phyloP scores from a whole-genome alignment of 2,797 vertebrate species.

The Chelidonichthys spinosus region DNA sequence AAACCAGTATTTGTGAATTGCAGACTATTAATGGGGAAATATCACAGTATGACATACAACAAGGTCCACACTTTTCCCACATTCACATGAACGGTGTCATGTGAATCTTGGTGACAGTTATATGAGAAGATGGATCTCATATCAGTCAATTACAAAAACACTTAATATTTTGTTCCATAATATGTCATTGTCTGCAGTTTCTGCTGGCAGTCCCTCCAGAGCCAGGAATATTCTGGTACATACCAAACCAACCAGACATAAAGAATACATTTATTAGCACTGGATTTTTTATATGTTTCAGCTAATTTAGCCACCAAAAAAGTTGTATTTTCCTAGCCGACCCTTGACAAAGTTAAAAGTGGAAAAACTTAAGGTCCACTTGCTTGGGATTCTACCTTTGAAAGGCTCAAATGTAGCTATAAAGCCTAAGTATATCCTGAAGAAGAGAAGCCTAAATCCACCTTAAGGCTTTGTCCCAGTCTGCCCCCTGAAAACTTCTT shows the following conservation, averaged over 20 bases:
- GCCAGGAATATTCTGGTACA: not conserved
- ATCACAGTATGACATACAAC: too few relatives aligned
- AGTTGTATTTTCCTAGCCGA: not conserved
- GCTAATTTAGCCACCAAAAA: not conserved
- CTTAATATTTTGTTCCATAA: too few relatives aligned
- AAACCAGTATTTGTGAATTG: too few relatives aligned
- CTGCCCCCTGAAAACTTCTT: not conserved
- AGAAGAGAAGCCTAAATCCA: not conserved
- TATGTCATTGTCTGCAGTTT: too few relatives aligned
- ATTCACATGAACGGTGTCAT: too few relatives aligned
- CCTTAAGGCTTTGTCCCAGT: not conserved
- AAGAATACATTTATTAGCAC: not conserved
- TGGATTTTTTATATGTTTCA: not conserved
- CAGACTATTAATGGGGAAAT: too few relatives aligned
- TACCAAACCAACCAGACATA: not conserved
- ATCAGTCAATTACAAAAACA: too few relatives aligned
- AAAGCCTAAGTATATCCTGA: not conserved
- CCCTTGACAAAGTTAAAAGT: not conserved
- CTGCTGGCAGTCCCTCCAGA: too few relatives aligned
- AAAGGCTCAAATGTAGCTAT: not conserved
- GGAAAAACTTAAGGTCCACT: not conserved
- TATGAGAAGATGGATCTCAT: too few relatives aligned
- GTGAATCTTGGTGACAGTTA: too few relatives aligned
- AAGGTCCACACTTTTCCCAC: too few relatives aligned
- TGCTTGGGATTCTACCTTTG: not conserved